Conservation (phyloP, 2,797 vertebrate genomes). For the Labroides dimidiatus region DNA sequence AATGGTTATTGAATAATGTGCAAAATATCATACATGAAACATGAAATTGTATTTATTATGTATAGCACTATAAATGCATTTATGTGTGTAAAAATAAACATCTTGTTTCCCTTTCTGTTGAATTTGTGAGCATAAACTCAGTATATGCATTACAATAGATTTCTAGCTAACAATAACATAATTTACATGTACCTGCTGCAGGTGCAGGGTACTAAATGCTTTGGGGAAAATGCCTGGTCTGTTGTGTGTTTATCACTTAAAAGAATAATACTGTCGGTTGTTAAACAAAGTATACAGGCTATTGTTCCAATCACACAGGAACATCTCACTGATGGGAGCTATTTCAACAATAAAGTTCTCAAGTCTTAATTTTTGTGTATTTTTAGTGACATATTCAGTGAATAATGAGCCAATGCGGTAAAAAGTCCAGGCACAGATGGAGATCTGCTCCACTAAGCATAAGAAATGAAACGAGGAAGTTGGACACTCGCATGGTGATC, state of each 20-base stretch:
- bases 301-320: conserved; percentile 2
- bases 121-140: too few species aligned
- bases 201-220: too few species aligned
- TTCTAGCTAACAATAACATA: not conserved
- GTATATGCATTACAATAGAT: too few species aligned
- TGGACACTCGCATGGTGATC: not conserved
- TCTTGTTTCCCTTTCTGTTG: too few species aligned
- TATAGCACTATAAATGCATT: too few species aligned
- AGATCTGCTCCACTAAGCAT: not conserved
- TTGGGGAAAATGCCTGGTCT: too few species aligned
- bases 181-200: not conserved
- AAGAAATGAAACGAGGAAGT: not conserved
- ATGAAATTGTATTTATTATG: too few species aligned
- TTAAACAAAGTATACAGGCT: not conserved
- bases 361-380: not conserved
- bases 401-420: not conserved
- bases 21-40: too few species aligned
- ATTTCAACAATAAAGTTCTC: not conserved
- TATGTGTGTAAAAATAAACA: too few species aligned
- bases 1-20: too few species aligned
- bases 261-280: too few species aligned
- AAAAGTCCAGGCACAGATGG: not conserved
- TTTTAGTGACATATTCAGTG: conserved; percentile 6
- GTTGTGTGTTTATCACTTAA: too few species aligned
- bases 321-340: conserved; percentile 8